A percentile compares a stretch with the other conserved stretches of the same genome.
Evolutionary conservation across 2,888 invertebrate genomes (phyloP).

Genomic region (Agrilus biguttatus): DNA sequence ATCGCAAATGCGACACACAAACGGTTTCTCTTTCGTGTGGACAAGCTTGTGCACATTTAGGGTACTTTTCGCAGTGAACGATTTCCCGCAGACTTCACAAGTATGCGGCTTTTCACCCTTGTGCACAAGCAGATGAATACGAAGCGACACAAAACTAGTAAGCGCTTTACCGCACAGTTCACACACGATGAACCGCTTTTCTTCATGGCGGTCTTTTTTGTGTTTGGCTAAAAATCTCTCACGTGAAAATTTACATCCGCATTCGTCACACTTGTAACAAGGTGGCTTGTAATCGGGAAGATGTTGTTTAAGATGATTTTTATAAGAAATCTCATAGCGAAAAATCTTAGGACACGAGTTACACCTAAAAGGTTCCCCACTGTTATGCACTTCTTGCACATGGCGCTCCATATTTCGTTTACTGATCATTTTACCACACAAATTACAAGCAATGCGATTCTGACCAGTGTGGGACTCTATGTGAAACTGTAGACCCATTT

Average conservation of each 20-base stretch:
- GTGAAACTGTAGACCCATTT: background rate
- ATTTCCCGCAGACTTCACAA: conserved; percentile 31
- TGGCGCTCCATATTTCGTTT: background rate
- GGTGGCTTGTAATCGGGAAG: conserved; percentile 1
- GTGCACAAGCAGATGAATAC: background rate
- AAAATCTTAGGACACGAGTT: conserved; percentile 33
- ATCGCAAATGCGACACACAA: conserved; percentile 9
- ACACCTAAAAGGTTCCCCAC: conserved; percentile 19
- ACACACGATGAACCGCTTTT: conserved; percentile 6
- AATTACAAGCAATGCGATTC: conserved; percentile 30
- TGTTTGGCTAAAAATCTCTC: conserved; percentile 16
- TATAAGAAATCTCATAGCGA: conserved; percentile 31
- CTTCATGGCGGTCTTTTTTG: conserved; percentile 7
- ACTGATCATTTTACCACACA: conserved; percentile 5
- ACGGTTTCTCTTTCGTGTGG: conserved; percentile 7
- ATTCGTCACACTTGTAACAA: conserved; percentile 6
- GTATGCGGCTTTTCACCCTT: conserved; percentile 32
- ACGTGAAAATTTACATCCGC: conserved; percentile 12
- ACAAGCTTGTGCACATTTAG: conserved; percentile 6
- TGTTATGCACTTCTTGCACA: background rate
- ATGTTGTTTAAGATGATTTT: conserved; percentile 6
- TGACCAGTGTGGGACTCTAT: conserved; percentile 27
- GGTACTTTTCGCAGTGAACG: conserved; percentile 32
- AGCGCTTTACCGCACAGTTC: conserved; percentile 6
- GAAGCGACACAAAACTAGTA: background rate